These are phyloP conservation scores for Drosophila baimaii DNA, from an alignment of 1,140 invertebrate species.

Conservation along the genomic window DNA sequence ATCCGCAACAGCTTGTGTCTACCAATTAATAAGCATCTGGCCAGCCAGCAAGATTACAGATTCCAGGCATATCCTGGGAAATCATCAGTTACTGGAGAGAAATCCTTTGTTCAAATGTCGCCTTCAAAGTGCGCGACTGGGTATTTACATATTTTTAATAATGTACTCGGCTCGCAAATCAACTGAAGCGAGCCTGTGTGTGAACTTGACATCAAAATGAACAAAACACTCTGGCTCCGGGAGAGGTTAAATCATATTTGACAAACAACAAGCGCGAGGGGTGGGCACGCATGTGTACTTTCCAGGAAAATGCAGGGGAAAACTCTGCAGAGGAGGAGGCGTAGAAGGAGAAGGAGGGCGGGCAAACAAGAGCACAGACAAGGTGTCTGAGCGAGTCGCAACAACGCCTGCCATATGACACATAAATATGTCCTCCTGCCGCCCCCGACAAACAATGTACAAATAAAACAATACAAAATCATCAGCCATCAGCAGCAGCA, in stretches of 20 bases:
- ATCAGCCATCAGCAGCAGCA: constrained; percentile 40
- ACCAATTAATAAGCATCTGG: constrained; percentile 32
- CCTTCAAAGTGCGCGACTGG: constrained; percentile 9
- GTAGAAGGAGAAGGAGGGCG: not conserved
- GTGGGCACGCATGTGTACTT: constrained; percentile 56
- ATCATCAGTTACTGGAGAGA: constrained; percentile 19
- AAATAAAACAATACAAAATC: constrained; percentile 63
- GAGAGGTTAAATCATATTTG: constrained; percentile 68
- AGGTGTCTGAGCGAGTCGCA: constrained; percentile 54
- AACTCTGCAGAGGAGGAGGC: not conserved
- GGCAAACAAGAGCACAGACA: constrained; percentile 20
- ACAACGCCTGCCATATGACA: constrained; percentile 59
- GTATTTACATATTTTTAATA: constrained; percentile 73
- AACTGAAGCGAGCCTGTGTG: constrained; percentile 50
- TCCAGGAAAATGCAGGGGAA: constrained; percentile 48
- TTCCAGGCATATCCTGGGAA: not conserved
- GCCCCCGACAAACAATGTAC: constrained; percentile 53
- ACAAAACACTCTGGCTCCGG: constrained; percentile 29
- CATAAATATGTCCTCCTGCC: constrained; percentile 43
- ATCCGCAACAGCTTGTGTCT: constrained; percentile 35
- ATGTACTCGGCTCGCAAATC: constrained; percentile 66
- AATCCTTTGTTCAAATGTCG: constrained; percentile 56
- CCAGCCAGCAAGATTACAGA: constrained; percentile 3
- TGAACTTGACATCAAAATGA: constrained; percentile 72
- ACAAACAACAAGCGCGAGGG: constrained; percentile 54